phyloP scores from a whole-genome alignment of 2,888 invertebrate genomes.

The Unio pictorum region DNA sequence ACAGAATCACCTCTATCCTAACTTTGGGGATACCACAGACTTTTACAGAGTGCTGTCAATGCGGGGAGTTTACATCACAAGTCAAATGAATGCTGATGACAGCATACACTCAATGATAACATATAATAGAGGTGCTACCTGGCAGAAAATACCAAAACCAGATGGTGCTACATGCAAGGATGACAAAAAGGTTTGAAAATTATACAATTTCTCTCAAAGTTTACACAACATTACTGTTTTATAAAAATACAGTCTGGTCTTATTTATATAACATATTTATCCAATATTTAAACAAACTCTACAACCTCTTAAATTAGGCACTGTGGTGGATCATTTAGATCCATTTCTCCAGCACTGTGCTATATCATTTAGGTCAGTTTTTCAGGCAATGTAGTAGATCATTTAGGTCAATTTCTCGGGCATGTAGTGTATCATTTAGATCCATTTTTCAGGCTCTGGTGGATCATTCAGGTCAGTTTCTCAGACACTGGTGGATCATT shows the following conservation, averaged over 20 bases:
- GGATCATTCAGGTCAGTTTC: no score
- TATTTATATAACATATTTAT: neutral
- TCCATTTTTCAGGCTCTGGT: no score
- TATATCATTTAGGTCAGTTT: no score
- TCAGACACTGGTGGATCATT: no score
- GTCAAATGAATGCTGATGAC: constrained; percentile 63
- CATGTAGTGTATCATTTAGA: no score
- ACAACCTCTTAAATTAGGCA: no score
- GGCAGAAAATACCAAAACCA: constrained; percentile 63
- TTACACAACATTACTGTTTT: neutral
- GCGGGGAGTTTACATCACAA: constrained; percentile 68
- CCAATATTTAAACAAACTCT: neutral
- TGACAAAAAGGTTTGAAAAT: constrained; percentile 51
- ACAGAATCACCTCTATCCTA: constrained; percentile 66
- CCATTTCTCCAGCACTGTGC: no score
- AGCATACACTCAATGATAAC: constrained; percentile 68
- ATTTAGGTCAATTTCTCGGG: no score
- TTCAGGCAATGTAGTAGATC: no score
- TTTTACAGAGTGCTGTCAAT: constrained; percentile 67
- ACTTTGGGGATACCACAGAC: constrained; percentile 64
- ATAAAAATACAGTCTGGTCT: neutral
- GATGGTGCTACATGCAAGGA: constrained; percentile 55
- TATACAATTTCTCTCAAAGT: neutral
- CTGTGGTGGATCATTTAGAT: no score
- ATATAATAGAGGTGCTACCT: constrained; percentile 66